Percentiles rank a stretch among this genome's conserved stretches.
Evolutionary conservation across 1,140 invertebrate genomes (phyloP).

Genomic region (Ptiloglossa arizonensis): DNA sequence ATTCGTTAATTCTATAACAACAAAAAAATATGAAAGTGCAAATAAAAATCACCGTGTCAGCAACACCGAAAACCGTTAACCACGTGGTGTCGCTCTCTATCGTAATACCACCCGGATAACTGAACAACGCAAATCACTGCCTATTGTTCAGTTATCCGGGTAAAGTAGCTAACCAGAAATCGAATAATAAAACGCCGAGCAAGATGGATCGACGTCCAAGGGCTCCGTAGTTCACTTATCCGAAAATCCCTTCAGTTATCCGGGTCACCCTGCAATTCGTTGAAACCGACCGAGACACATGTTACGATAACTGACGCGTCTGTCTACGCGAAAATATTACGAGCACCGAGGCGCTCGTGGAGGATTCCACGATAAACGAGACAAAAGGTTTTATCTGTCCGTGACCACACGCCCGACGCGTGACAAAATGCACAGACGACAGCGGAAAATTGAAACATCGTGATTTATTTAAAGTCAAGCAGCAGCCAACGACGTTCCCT

Average conservation of each 20-base stretch:
- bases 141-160: no score
- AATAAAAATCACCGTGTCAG: no score
- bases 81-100: no score
- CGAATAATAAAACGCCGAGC: no score
- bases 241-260: not conserved
- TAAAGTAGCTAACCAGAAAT: no score
- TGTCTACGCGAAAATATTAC: not conserved
- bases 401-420: not conserved
- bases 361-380: not conserved
- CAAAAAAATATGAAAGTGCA: no score
- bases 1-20: no score
- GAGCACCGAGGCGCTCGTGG: not conserved
- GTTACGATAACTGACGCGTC: slow-evolving; percentile 3
- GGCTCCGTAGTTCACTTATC: not conserved
- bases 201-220: no score
- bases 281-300: no score
- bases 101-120: no score
- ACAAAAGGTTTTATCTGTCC: not conserved
- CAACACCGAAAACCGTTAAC: no score
- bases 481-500: not conserved
- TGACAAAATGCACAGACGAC: slow-evolving; percentile 1
- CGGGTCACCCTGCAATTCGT: not conserved
- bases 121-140: no score
- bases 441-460: slow-evolving; percentile 11
- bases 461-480: slow-evolving; percentile 4